phyloP scores from a whole-genome alignment of 2,113 vertebrate species.

The Perca schrenkii region DNA sequence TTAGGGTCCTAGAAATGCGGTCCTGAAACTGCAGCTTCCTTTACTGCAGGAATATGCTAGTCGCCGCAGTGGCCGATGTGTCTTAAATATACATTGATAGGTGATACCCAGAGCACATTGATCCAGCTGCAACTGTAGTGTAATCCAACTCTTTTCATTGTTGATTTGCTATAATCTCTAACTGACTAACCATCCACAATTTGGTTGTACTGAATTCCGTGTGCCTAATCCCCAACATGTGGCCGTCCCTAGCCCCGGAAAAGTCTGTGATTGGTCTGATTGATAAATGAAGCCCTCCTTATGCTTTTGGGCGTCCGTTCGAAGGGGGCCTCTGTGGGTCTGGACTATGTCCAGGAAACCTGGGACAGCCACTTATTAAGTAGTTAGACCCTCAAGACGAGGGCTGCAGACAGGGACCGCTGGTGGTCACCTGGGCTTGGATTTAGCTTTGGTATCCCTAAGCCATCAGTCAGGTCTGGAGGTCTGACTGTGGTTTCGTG shows the following conservation, averaged over 20 bases:
- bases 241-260: slow-evolving; percentile 79
- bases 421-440: slow-evolving; percentile 88
- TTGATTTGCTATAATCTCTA: slow-evolving; percentile 75
- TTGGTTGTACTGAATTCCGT: slow-evolving; percentile 71
- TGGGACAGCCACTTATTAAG: slow-evolving; percentile 97
- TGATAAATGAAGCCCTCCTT: slow-evolving; percentile 89
- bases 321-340: slow-evolving; percentile 87
- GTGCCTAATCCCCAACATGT: slow-evolving; percentile 82
- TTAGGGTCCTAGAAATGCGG: too few species aligned
- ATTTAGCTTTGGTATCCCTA: slow-evolving; percentile 69
- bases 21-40: too few species aligned
- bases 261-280: slow-evolving; percentile 85
- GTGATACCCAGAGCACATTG: slow-evolving; percentile 22
- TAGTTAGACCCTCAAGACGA: slow-evolving; percentile 92
- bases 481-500: slow-evolving; percentile 49
- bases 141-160: slow-evolving; percentile 68
- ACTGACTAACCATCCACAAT: slow-evolving; percentile 61
- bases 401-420: slow-evolving; percentile 85
- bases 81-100: slow-evolving; percentile 33
- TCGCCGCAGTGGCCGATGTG: not conserved
- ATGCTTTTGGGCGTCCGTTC: slow-evolving; percentile 86
- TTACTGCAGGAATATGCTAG: too few species aligned
- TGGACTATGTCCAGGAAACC: slow-evolving; percentile 99
- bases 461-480: slow-evolving; percentile 58
- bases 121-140: slow-evolving; percentile 51